Evolutionary conservation across 2,888 invertebrate species (phyloP).

Genomic region (Dendrolimus pini): DNA sequence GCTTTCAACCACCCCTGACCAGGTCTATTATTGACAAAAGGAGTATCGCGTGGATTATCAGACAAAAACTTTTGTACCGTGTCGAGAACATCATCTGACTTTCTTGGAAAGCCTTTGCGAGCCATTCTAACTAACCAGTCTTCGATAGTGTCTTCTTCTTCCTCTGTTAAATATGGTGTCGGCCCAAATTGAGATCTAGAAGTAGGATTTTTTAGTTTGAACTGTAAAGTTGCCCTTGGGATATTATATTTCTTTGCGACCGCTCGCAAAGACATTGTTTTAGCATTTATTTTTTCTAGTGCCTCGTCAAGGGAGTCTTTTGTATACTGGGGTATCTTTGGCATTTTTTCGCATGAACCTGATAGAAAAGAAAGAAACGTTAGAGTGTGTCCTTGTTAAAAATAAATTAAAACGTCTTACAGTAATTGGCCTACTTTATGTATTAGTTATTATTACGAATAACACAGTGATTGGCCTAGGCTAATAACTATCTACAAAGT

Average conservation of each 20-base stretch:
- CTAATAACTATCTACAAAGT: neutral
- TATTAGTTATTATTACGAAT: neutral
- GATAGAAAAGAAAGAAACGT: neutral
- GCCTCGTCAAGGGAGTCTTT: slow-evolving; percentile 10
- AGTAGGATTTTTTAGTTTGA: slow-evolving; percentile 12
- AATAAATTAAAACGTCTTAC: neutral
- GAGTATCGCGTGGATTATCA: too few relatives aligned
- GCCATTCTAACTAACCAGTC: too few relatives aligned
- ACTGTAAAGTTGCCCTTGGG: slow-evolving; percentile 10
- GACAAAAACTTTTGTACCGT: neutral
- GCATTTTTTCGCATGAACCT: slow-evolving; percentile 7
- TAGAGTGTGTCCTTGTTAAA: neutral
- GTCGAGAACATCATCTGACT: too few relatives aligned
- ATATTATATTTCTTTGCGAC: slow-evolving; percentile 11
- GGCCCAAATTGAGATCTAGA: slow-evolving; percentile 11
- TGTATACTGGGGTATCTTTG: slow-evolving; percentile 10
- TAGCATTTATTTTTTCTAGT: slow-evolving; percentile 9
- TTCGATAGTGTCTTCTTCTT: slow-evolving; percentile 1
- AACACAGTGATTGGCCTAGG: too few relatives aligned
- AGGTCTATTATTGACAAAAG: too few relatives aligned
- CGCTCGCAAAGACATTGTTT: slow-evolving; percentile 12
- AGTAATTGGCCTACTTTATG: neutral
- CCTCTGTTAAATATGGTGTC: slow-evolving; percentile 8
- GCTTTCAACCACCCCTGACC: too few relatives aligned
- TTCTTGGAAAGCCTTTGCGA: too few relatives aligned